phyloP scores from a whole-genome alignment of 1,140 invertebrate genomes.

The Dryas iulia region DNA sequence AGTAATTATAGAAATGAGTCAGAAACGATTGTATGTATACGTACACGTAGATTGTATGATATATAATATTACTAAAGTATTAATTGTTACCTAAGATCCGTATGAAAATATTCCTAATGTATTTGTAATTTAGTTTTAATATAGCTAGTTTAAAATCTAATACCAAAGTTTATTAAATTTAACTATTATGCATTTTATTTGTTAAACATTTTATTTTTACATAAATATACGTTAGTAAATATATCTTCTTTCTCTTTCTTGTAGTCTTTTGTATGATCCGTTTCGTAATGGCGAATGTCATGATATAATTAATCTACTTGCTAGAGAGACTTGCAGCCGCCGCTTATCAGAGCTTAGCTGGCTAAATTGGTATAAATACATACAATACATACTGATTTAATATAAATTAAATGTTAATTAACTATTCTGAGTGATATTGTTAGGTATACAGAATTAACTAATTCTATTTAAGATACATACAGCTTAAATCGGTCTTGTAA shows the following conservation, averaged over 20 bases:
- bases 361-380: no score
- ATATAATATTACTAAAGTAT: not conserved
- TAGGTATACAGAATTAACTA: no score
- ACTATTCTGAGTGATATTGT: not conserved
- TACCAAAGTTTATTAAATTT: conserved; percentile 1
- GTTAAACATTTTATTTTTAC: not conserved
- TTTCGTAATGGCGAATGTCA: not conserved
- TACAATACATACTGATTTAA: no score
- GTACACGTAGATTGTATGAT: not conserved
- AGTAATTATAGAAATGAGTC: conserved; percentile 38
- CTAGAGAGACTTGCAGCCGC: no score
- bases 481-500: no score
- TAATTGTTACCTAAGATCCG: not conserved
- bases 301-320: not conserved
- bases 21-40: not conserved
- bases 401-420: no score
- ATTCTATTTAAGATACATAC: no score
- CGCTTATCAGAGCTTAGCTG: no score
- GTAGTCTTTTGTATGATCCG: not conserved
- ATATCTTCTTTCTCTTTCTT: not conserved
- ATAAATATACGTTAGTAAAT: conserved; percentile 1
- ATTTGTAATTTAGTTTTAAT: not conserved
- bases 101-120: not conserved
- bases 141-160: not conserved
- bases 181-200: not conserved